phyloP scores from a whole-genome alignment of 2,888 invertebrate species.

The Melangyna quadrimaculata region DNA sequence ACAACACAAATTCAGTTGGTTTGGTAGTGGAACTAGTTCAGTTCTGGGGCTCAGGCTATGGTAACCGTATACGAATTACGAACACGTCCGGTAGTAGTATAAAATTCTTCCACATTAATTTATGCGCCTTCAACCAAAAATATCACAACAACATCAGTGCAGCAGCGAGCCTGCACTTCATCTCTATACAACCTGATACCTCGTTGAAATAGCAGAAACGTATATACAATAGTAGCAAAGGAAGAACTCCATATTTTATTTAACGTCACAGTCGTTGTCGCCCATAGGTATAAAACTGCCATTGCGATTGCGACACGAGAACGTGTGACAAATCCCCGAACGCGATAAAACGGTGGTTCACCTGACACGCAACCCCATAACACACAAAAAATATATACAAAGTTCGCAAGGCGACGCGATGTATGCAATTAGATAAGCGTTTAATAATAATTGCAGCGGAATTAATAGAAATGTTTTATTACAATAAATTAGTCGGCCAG shows the following conservation, averaged over 20 bases:
- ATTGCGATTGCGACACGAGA: conserved; percentile 73
- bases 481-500: conserved; percentile 76
- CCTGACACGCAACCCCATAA: conserved; percentile 71
- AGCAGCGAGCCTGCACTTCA: conserved; percentile 42
- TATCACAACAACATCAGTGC: conserved; percentile 6
- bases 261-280: background rate
- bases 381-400: conserved; percentile 48
- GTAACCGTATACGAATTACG: conserved; percentile 7
- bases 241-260: background rate
- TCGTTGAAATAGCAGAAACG: conserved; percentile 67
- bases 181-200: conserved; percentile 73
- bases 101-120: conserved; percentile 46
- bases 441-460: conserved; percentile 76
- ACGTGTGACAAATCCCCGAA: conserved; percentile 73
- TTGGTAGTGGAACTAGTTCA: conserved; percentile 25
- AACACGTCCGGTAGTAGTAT: conserved; percentile 53
- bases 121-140: conserved; percentile 30
- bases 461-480: conserved; percentile 77
- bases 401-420: conserved; percentile 73
- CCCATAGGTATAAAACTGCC: conserved; percentile 1
- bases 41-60: too few relatives aligned
- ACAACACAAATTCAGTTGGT: conserved; percentile 69
- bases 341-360: conserved; percentile 68
- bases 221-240: background rate
- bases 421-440: conserved; percentile 75